These are phyloP conservation scores for Mastigias papua DNA, from an alignment of 30 jellyfish, hydroid and myxozoan species.

Conservation along the genomic window DNA sequence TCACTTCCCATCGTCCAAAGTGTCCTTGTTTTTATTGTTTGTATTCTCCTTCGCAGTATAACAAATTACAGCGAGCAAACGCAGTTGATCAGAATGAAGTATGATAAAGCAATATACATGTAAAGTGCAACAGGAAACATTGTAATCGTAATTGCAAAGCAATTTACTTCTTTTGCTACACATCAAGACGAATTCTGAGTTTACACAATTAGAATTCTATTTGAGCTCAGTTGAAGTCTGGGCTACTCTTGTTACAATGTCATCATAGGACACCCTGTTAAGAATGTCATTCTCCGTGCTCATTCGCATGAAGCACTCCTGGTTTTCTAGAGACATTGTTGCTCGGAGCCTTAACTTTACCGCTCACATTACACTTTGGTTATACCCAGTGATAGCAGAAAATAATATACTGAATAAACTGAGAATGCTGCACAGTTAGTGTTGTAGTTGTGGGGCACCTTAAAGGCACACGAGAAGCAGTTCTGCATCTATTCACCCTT, in stretches of 20 bases:
- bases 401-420: not conserved
- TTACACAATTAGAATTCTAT: too few relatives aligned
- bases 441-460: not conserved
- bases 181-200: too few relatives aligned
- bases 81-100: too few relatives aligned
- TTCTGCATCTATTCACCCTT: not conserved
- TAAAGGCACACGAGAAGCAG: not conserved
- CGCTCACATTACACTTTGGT: slow-evolving; percentile 69
- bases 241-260: not conserved
- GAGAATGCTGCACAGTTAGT: not conserved
- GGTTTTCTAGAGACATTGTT: slow-evolving; percentile 28
- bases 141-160: too few relatives aligned
- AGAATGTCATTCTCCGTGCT: slow-evolving; percentile 17
- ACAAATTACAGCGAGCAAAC: too few relatives aligned
- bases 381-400: slow-evolving; percentile 45
- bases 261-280: not conserved
- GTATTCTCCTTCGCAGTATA: too few relatives aligned
- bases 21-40: too few relatives aligned
- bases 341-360: slow-evolving; percentile 58
- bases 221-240: not conserved
- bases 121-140: too few relatives aligned
- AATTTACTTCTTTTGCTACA: too few relatives aligned
- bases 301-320: slow-evolving; percentile 54
- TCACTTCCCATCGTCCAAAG: too few relatives aligned
- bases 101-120: too few relatives aligned